These are phyloP conservation scores for Nanorana parkeri DNA, from an alignment of 2,113 vertebrate species.

Conservation along the genomic window DNA sequence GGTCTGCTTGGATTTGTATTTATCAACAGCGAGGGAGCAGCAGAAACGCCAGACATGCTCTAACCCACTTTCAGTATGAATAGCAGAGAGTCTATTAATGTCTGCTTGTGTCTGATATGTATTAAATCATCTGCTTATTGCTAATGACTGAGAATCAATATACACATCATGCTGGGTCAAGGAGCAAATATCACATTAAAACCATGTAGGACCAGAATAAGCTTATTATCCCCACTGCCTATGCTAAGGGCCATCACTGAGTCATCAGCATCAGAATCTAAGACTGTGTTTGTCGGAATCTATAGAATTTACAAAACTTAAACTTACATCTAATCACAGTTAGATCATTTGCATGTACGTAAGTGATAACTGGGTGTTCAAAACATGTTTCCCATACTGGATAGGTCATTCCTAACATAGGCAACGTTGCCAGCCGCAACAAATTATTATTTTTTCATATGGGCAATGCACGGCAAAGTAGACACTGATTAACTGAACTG, in stretches of 20 bases:
- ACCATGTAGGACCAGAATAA: neutral
- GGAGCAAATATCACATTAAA: neutral
- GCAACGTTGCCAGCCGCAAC: too few relatives aligned
- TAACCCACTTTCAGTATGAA: neutral
- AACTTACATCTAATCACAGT: neutral
- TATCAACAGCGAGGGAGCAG: too few relatives aligned
- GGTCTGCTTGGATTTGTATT: too few relatives aligned
- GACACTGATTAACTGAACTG: too few relatives aligned
- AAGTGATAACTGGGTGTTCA: too few relatives aligned
- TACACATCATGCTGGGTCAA: conserved; percentile 16
- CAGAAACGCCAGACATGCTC: too few relatives aligned
- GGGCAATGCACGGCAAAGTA: too few relatives aligned
- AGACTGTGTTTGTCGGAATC: neutral
- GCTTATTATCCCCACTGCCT: neutral
- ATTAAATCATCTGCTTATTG: conserved; percentile 36
- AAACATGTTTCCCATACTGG: too few relatives aligned
- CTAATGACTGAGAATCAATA: conserved; percentile 36
- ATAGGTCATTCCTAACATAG: too few relatives aligned
- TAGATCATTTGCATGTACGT: neutral
- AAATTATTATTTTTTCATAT: too few relatives aligned
- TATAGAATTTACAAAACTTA: neutral
- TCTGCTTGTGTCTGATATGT: neutral
- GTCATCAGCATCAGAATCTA: neutral
- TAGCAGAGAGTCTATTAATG: conserved; percentile 19
- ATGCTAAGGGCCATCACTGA: neutral